Base-by-base conservation (phyloP, 2,888 invertebrate genomes). In the Eristalis pertinax region DNA sequence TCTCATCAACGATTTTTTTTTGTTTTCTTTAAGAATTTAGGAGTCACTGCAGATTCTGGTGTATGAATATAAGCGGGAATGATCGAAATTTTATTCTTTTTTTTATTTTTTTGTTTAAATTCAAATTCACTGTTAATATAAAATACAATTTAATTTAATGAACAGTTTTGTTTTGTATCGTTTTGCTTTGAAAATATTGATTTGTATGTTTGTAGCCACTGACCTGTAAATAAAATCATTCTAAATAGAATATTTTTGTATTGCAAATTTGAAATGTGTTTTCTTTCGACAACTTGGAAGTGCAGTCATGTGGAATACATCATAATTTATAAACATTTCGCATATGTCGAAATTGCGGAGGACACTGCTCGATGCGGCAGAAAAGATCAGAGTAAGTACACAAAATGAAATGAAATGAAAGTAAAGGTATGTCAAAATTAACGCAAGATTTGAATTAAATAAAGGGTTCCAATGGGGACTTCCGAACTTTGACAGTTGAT, bases 191-290 rank as follows among this genome's bases (percentile, higher is more conserved):
- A 67, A 22, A 43, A 74, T 63, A 58, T 24, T 73, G 72, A 81
- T 70, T 86, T 73, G 73, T 82, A 69, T 74, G 35, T 82, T 82
- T 67, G 26, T 63, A 83, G 62, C 67, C 73, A 69, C 32, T 74
- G 38, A 82, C 19, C 60, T 87, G 87, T 87, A 87, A 73, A 87
- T 83, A 83, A 81, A 78, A 64, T 75, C 43, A 74, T 82, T 78
- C 68, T 75, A 85, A 67, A 60, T 83, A 78, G 60, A 60, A 80
- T 87, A 87, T 87, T 87, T 87, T 87, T 87, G 76, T 87, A 87
- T 75, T 79, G 73, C 73, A 63, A 79, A 76, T 11, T 26, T n/a
- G 11, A 1, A 19, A 43, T 24, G 19, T 67, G 35, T 84, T 80
- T 80, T 70, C 58, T 80, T 80, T 50, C 19, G n/a, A 19, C 35